Percentiles rank a stretch among this genome's conserved stretches.
phyloP scores from a whole-genome alignment of 2,113 vertebrate genomes.

The Saguinus midas region DNA sequence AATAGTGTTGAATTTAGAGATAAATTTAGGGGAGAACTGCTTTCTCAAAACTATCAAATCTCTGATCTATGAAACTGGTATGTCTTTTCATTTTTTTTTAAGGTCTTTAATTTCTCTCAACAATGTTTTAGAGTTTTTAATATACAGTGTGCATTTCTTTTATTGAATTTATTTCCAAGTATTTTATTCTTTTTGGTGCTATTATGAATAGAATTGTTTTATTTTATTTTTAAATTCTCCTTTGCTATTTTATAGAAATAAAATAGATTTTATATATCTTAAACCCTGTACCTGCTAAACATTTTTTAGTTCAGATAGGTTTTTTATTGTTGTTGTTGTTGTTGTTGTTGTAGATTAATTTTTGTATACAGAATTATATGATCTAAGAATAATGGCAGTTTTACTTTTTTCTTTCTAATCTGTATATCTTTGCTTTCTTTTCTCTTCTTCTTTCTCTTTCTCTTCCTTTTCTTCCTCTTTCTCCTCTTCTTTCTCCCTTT shows the following conservation, averaged over 20 bases:
- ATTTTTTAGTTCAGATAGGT: not conserved
- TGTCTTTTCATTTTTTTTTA: not conserved
- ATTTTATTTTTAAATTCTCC: not conserved
- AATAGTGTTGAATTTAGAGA: not conserved
- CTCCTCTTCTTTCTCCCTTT: not conserved
- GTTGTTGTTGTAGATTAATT: not conserved
- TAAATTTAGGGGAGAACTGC: not conserved
- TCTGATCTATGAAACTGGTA: not conserved
- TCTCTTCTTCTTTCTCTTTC: not conserved
- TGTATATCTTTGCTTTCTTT: not conserved
- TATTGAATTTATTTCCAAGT: not conserved
- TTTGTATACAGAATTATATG: not conserved
- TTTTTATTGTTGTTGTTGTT: not conserved
- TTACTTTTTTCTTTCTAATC: not conserved
- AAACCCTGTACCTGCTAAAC: not conserved
- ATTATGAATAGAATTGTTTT: not conserved
- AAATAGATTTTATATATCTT: constrained; percentile 3
- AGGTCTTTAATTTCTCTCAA: not conserved
- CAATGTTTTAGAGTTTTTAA: not conserved
- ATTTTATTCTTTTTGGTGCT: not conserved
- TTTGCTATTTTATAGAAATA: not conserved
- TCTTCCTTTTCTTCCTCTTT: not conserved
- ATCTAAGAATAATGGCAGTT: not conserved
- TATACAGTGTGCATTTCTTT: not conserved
- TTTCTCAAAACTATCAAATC: not conserved